A percentile compares a stretch with the other conserved stretches of the same genome.
Evolutionary conservation across 2,888 invertebrate genomes (phyloP).

Genomic region (Andrena marginata): DNA sequence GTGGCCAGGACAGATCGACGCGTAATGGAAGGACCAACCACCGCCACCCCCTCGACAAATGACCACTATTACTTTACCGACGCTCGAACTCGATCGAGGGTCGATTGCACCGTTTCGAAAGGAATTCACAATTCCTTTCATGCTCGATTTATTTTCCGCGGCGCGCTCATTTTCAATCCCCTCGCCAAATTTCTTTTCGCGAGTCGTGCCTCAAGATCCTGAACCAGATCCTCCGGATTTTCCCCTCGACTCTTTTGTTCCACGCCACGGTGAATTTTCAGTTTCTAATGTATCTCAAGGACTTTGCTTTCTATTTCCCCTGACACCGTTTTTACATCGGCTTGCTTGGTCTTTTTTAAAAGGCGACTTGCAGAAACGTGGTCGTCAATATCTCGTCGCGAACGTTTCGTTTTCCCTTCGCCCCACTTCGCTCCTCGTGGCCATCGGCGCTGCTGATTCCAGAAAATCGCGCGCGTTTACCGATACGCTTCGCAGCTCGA

Average conservation of each 20-base stretch:
- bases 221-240: background rate
- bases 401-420: slow-evolving; percentile 11
- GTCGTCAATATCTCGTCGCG: slow-evolving; percentile 12
- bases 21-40: slow-evolving; percentile 63
- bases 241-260: background rate
- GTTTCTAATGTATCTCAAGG: background rate
- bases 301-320: too few relatives aligned
- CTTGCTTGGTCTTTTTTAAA: background rate
- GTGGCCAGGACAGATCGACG: slow-evolving; percentile 61
- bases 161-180: too few relatives aligned
- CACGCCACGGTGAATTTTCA: background rate
- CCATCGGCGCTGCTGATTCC: slow-evolving; percentile 17
- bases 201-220: background rate
- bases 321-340: background rate
- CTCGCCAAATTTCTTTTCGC: background rate
- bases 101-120: slow-evolving; percentile 42
- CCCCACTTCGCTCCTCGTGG: background rate
- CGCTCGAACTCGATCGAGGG: slow-evolving; percentile 68
- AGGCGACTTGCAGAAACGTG: slow-evolving; percentile 9
- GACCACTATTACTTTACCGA: too few relatives aligned
- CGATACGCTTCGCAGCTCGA: slow-evolving; percentile 29
- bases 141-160: too few relatives aligned
- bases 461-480: slow-evolving; percentile 26
- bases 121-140: too few relatives aligned
- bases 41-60: slow-evolving; percentile 54